Conservation (phyloP, 2,113 vertebrate genomes). For the Corythoichthys intestinalis region DNA sequence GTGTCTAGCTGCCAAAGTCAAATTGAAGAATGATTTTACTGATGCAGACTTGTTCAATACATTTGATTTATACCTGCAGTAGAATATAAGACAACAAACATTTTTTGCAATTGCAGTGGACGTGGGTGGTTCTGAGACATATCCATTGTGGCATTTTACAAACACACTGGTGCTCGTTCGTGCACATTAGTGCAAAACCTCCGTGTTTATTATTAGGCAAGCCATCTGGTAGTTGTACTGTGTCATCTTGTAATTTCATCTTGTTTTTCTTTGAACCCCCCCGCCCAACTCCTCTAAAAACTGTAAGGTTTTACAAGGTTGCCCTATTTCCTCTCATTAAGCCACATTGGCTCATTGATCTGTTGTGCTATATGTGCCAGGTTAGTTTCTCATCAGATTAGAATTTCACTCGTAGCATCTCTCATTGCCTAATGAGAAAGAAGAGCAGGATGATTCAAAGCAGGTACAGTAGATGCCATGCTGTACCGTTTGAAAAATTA, state of each 20-base stretch:
- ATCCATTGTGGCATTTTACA: not conserved
- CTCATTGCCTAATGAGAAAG: slow-evolving; percentile 5
- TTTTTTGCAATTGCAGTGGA: slow-evolving; percentile 3
- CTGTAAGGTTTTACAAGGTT: slow-evolving; percentile 14
- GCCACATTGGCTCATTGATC: not conserved
- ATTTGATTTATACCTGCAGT: not conserved
- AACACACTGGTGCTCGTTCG: not conserved
- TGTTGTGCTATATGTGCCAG: not conserved
- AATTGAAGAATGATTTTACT: not conserved
- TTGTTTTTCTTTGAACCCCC: not conserved
- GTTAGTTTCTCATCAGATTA: slow-evolving; percentile 1
- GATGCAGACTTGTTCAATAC: not conserved
- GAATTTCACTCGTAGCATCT: slow-evolving; percentile 3
- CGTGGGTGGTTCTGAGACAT: slow-evolving; percentile 11
- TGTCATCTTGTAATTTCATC: slow-evolving; percentile 7
- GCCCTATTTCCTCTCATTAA: not conserved
- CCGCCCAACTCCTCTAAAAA: not conserved
- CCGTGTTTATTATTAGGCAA: slow-evolving; percentile 5
- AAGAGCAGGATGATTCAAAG: slow-evolving; percentile 38
- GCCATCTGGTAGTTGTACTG: slow-evolving; percentile 9
- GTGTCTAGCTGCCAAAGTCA: not conserved
- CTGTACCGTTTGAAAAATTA: slow-evolving; percentile 16
- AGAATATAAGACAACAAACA: not conserved
- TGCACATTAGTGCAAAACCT: not conserved
- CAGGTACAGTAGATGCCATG: slow-evolving; percentile 21